Percentiles rank a stretch among this genome's conserved stretches.
Evolutionary conservation across 2,113 vertebrate genomes (phyloP).

Genomic region (Silurus meridionalis): DNA sequence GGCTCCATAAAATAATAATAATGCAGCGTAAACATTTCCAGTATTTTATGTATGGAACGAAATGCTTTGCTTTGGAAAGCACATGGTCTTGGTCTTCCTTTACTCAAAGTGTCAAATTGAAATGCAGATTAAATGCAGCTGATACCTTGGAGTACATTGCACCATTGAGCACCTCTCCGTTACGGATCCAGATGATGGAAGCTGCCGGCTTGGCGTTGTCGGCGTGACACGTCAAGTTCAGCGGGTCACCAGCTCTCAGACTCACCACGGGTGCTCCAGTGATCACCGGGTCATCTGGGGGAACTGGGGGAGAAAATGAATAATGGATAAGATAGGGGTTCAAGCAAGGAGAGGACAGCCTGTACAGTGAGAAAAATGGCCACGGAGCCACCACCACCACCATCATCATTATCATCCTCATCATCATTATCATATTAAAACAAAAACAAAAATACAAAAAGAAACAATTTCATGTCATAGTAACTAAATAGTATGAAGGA

Average conservation of each 20-base stretch:
- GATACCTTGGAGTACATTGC: conserved; percentile 96
- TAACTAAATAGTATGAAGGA: neutral
- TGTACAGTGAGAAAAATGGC: neutral
- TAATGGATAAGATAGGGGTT: neutral
- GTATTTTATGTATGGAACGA: neutral
- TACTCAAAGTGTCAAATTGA: neutral
- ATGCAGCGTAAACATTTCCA: neutral
- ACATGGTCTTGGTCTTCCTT: neutral
- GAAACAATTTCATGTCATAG: too few relatives aligned
- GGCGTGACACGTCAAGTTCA: conserved; percentile 94
- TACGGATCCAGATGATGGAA: conserved; percentile 93
- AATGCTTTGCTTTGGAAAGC: neutral
- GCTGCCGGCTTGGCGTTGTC: conserved; percentile 95
- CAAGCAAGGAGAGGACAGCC: neutral
- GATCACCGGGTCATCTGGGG: conserved; percentile 95
- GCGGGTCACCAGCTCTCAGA: conserved; percentile 88
- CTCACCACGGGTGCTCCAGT: conserved; percentile 90
- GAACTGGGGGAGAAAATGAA: conserved; percentile 75
- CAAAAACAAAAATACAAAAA: neutral
- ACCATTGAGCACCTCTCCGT: conserved; percentile 89
- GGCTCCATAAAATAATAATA: conserved; percentile 26
- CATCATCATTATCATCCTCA: neutral
- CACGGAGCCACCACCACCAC: neutral
- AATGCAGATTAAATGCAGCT: neutral
- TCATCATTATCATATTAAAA: neutral